Percentiles rank a stretch among this genome's conserved stretches.
Conservation (phyloP, 2,888 invertebrate species). For the Amphipyra berbera region DNA sequence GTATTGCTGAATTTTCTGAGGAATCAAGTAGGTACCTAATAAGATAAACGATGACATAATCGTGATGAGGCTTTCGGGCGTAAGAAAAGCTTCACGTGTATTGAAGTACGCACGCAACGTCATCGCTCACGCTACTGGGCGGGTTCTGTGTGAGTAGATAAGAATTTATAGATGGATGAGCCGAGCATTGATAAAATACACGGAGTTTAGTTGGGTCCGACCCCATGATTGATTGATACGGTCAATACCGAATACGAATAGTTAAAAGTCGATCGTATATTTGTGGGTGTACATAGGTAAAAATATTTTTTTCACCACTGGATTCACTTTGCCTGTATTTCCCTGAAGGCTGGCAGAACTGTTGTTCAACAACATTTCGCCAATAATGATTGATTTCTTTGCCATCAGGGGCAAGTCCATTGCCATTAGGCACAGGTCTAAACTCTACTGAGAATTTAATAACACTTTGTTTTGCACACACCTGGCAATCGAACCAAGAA, state of each 20-base stretch:
- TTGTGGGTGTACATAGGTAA: no score
- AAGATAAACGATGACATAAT: constrained; percentile 57
- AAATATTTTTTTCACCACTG: no score
- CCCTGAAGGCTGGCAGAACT: no score
- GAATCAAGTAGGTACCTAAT: constrained; percentile 36
- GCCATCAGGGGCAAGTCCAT: no score
- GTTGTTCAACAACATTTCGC: no score
- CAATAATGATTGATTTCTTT: no score
- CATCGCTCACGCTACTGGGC: constrained; percentile 80
- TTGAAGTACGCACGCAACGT: constrained; percentile 77
- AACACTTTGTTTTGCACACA: no score
- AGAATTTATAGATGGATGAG: constrained; percentile 85
- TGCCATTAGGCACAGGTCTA: no score
- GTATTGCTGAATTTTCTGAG: constrained; percentile 14
- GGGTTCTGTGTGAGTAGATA: constrained; percentile 78
- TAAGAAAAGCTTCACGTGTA: constrained; percentile 61
- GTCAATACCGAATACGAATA: constrained; percentile 67
- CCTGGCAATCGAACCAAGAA: background rate
- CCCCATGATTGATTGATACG: constrained; percentile 82
- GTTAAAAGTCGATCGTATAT: constrained; percentile 64
- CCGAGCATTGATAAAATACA: constrained; percentile 82
- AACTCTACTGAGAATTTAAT: no score
- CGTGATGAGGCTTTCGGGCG: constrained; percentile 47
- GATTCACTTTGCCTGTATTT: no score
- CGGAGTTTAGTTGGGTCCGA: constrained; percentile 73